Conservation (phyloP, 35 echinoderm and acorn worm genomes). For the Apostichopus japonicus region DNA sequence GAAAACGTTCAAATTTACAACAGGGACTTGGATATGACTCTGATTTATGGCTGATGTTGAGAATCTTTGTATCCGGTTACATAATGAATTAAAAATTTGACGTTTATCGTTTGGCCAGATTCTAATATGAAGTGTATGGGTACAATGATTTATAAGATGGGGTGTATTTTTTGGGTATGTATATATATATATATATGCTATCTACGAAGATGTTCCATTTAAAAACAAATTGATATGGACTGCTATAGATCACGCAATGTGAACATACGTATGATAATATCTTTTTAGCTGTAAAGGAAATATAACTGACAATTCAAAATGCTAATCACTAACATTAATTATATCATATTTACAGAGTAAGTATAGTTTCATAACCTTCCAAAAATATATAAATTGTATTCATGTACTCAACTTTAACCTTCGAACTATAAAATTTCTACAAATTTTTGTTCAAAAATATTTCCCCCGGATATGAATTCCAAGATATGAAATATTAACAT, state of each 20-base stretch:
- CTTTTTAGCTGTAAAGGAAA: background rate
- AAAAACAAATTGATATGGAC: background rate
- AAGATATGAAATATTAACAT: no score
- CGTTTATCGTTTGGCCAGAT: conserved; percentile 3
- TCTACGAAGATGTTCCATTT: background rate
- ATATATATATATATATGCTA: background rate
- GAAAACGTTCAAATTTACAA: background rate
- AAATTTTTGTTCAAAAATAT: no score
- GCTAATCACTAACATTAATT: no score
- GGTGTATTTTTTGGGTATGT: no score
- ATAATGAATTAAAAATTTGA: conserved; percentile 10
- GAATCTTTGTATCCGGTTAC: background rate
- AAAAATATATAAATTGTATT: no score
- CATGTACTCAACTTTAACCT: no score
- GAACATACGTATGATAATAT: background rate
- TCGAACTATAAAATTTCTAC: no score
- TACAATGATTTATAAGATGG: background rate
- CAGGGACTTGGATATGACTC: background rate
- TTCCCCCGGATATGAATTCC: no score
- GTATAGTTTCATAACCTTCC: no score
- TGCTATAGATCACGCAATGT: background rate
- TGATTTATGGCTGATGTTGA: background rate
- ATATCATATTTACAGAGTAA: no score
- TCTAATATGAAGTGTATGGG: background rate
- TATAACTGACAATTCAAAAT: no score